Percentiles rank a stretch among this genome's conserved stretches.
phyloP scores from a whole-genome alignment of 1,140 invertebrate species.

The Melanaphis sacchari region DNA sequence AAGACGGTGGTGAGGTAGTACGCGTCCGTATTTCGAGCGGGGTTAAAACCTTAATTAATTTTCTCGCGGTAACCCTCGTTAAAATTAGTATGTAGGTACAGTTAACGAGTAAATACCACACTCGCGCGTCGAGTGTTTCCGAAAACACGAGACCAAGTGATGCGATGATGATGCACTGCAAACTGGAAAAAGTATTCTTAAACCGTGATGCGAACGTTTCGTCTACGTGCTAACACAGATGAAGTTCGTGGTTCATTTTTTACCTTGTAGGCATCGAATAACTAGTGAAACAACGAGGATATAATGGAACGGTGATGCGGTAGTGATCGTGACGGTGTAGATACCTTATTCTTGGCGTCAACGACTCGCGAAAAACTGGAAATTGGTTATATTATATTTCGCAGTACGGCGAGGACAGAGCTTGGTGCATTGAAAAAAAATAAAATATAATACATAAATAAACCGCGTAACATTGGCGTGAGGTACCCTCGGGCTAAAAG shows the following conservation, averaged over 20 bases:
- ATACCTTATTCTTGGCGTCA: neutral
- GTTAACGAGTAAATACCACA: neutral
- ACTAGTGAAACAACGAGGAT: neutral
- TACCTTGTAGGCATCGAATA: neutral
- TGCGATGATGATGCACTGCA: neutral
- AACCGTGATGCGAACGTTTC: neutral
- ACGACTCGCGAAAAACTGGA: neutral
- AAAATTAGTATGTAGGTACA: neutral
- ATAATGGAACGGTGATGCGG: neutral
- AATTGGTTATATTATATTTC: neutral
- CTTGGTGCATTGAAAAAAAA: neutral
- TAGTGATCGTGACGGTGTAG: too few relatives aligned
- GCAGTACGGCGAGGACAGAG: neutral
- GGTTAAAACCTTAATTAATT: slow-evolving; percentile 38
- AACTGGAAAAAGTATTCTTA: neutral
- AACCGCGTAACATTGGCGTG: neutral
- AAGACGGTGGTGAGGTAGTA: neutral
- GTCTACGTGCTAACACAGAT: neutral
- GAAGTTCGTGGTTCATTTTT: neutral
- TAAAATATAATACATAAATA: neutral
- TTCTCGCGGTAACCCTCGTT: slow-evolving; percentile 17
- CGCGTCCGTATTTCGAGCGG: neutral
- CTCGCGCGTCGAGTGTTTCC: neutral
- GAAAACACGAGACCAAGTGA: neutral
- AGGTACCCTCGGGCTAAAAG: neutral